These are phyloP conservation scores for Microplitis demolitor DNA, from an alignment of 1,140 invertebrate genomes.

Conservation along the genomic window DNA sequence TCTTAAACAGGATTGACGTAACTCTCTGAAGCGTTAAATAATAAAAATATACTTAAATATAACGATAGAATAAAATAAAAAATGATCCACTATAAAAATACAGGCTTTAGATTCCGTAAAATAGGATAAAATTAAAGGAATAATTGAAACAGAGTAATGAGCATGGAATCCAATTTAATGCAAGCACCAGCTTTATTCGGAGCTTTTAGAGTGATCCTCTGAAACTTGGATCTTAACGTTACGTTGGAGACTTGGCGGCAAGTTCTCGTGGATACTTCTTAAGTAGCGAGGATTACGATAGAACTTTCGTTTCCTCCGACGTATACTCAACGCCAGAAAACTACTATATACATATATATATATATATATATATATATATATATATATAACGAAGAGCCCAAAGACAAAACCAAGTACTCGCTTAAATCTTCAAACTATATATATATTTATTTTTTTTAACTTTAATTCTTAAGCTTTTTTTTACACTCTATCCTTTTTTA, in stretches of 20 bases:
- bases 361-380: too few species aligned
- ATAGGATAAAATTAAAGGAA: too few species aligned
- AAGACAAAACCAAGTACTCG: constrained; percentile 12
- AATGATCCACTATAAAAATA: too few species aligned
- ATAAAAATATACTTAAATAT: background rate
- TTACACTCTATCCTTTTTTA: constrained; percentile 16
- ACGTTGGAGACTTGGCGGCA: constrained; percentile 11
- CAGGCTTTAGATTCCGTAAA: too few species aligned
- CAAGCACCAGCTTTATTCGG: constrained; percentile 6
- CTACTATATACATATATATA: background rate
- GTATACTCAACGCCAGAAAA: background rate
- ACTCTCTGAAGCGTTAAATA: too few species aligned
- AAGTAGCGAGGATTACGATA: constrained; percentile 46
- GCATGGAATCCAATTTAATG: constrained; percentile 5
- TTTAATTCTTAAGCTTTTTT: constrained; percentile 27
- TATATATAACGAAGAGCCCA: background rate
- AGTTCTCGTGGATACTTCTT: constrained; percentile 27
- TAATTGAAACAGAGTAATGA: constrained; percentile 15
- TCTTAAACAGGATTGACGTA: too few species aligned
- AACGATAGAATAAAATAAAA: background rate
- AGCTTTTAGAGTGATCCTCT: constrained; percentile 21
- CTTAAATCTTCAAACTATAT: constrained; percentile 20
- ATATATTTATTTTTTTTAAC: background rate
- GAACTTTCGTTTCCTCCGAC: constrained; percentile 36
- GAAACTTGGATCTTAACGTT: constrained; percentile 25